Evolutionary conservation across 2,113 vertebrate genomes (phyloP).

Genomic region (Ctenomys sociabilis): DNA sequence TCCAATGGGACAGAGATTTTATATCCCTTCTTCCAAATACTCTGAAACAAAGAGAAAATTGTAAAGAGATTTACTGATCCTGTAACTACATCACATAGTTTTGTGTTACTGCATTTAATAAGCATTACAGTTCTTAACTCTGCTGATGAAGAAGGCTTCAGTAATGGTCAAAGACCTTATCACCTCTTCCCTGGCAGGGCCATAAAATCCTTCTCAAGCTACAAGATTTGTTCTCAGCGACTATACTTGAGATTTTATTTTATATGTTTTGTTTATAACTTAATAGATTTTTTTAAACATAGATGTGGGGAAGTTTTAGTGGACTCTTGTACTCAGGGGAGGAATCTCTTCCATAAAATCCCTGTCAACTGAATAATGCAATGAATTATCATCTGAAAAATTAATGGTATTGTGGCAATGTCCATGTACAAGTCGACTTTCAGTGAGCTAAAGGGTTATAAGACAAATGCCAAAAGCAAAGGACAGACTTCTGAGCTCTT

Average conservation of each 20-base stretch:
- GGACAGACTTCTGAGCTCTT: background rate
- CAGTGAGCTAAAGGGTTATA: background rate
- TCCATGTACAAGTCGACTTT: background rate
- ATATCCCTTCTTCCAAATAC: background rate
- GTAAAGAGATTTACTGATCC: background rate
- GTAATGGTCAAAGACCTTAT: background rate
- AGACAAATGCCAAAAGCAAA: background rate
- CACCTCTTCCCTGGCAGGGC: background rate
- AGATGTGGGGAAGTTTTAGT: background rate
- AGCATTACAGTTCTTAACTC: background rate
- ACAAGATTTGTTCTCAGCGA: background rate
- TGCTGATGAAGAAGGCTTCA: too few species aligned
- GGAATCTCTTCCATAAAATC: conserved; percentile 19
- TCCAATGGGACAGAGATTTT: background rate
- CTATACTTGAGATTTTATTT: background rate
- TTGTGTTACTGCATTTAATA: background rate
- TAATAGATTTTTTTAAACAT: background rate
- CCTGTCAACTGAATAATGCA: background rate
- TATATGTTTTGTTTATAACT: background rate
- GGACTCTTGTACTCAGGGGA: background rate
- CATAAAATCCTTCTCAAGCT: background rate
- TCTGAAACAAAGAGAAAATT: background rate
- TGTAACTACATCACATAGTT: background rate
- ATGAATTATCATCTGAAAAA: background rate
- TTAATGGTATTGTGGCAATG: background rate